phyloP scores from a whole-genome alignment of 2,888 invertebrate genomes.

The Tribolium freemani region DNA sequence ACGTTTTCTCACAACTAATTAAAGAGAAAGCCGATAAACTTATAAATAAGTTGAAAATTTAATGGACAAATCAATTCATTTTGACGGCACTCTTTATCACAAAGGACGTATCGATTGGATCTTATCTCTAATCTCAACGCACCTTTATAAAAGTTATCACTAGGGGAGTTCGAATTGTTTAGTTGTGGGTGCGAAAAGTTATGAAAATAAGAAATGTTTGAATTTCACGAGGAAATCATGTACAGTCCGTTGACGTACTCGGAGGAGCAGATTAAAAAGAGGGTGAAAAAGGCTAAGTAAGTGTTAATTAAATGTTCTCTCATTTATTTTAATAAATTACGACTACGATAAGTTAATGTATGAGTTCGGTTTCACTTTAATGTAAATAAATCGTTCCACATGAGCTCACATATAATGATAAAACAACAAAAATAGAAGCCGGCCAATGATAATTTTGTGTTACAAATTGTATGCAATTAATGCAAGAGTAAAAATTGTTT shows the following conservation, averaged over 20 bases:
- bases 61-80: not conserved
- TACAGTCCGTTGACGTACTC: slow-evolving; percentile 1
- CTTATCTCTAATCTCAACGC: not conserved
- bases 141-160: not conserved
- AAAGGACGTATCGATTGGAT: not conserved
- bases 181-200: not conserved
- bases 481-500: not conserved
- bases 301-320: not conserved
- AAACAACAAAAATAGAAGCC: too few relatives aligned
- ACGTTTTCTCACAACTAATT: not conserved
- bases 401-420: too few relatives aligned
- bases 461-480: too few relatives aligned
- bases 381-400: too few relatives aligned
- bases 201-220: not conserved
- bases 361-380: too few relatives aligned
- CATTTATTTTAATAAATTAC: too few relatives aligned
- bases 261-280: slow-evolving; percentile 6
- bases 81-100: not conserved
- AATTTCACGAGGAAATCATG: not conserved
- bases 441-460: too few relatives aligned
- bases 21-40: not conserved
- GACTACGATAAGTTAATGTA: too few relatives aligned
- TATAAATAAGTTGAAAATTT: not conserved
- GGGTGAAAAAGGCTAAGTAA: slow-evolving; percentile 7
- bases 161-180: not conserved